Evolutionary conservation across 2,113 vertebrate species (phyloP).

Genomic region (Anhinga rufa): DNA sequence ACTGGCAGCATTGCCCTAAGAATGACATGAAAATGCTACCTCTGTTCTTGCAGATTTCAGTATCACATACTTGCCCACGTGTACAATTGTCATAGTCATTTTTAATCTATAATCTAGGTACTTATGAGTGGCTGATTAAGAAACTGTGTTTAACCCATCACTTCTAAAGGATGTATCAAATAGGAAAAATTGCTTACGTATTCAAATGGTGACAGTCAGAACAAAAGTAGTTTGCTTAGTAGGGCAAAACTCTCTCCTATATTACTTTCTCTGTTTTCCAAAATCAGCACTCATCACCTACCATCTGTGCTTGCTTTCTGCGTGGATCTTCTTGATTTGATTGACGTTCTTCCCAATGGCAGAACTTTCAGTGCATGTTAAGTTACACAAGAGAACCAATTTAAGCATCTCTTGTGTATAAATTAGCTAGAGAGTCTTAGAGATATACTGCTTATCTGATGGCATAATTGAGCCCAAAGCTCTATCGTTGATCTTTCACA

Average conservation of each 20-base stretch:
- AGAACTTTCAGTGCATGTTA: constrained; percentile 44
- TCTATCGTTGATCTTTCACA: background rate
- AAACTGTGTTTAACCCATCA: background rate
- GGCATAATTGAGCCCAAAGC: constrained; percentile 35
- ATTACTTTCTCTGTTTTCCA: background rate
- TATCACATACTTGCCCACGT: background rate
- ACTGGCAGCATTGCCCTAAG: background rate
- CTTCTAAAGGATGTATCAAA: background rate
- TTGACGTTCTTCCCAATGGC: background rate
- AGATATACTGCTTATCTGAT: constrained; percentile 4
- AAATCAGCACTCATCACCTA: constrained; percentile 28
- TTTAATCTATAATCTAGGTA: background rate
- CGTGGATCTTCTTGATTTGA: background rate
- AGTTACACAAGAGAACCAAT: constrained; percentile 25
- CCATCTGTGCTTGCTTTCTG: constrained; percentile 39
- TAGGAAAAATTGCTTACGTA: background rate
- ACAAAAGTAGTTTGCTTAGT: background rate
- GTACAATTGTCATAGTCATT: background rate
- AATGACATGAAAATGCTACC: background rate
- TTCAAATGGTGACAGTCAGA: background rate
- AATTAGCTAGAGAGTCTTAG: constrained; percentile 44
- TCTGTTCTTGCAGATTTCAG: background rate
- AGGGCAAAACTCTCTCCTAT: background rate
- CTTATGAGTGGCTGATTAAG: background rate
- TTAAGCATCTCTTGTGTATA: constrained; percentile 52